phyloP scores from a whole-genome alignment of 1,140 invertebrate genomes.

The Neodiprion lecontei region DNA sequence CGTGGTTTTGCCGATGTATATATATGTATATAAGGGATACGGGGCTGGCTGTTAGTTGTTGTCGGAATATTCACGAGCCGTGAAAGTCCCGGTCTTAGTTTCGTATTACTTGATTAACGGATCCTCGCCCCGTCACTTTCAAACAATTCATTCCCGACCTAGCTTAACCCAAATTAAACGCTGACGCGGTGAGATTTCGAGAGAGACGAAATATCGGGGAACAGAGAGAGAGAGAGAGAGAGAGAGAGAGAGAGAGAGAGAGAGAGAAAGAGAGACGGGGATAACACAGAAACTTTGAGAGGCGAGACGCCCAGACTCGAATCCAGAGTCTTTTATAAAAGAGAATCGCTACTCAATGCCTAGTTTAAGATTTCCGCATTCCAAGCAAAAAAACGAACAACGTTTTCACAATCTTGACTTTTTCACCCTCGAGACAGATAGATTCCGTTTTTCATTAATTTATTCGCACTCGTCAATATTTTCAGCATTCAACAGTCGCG shows the following conservation, averaged over 20 bases:
- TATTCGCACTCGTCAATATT: no score
- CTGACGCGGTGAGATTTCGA: not conserved
- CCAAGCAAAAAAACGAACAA: no score
- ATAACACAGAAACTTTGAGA: no score
- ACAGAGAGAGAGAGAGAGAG: not conserved
- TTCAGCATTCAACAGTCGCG: no score
- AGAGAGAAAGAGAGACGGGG: not conserved
- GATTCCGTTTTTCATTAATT: no score
- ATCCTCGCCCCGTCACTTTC: slow-evolving; percentile 1
- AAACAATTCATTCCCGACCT: slow-evolving; percentile 1
- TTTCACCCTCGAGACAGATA: no score
- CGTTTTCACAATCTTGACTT: no score
- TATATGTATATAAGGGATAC: not conserved
- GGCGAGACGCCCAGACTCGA: no score
- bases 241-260: not conserved
- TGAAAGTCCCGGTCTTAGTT: slow-evolving; percentile 7
- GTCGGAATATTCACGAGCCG: not conserved
- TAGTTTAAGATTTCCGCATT: no score
- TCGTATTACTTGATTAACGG: slow-evolving; percentile 5
- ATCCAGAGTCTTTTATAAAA: no score
- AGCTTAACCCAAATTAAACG: not conserved
- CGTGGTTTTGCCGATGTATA: not conserved
- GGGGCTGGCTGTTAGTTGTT: not conserved
- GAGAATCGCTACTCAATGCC: no score
- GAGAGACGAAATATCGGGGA: not conserved